A percentile compares a stretch with the other conserved stretches of the same genome.
Conservation (phyloP, 2,888 invertebrate species). For the Xylota sylvarum region DNA sequence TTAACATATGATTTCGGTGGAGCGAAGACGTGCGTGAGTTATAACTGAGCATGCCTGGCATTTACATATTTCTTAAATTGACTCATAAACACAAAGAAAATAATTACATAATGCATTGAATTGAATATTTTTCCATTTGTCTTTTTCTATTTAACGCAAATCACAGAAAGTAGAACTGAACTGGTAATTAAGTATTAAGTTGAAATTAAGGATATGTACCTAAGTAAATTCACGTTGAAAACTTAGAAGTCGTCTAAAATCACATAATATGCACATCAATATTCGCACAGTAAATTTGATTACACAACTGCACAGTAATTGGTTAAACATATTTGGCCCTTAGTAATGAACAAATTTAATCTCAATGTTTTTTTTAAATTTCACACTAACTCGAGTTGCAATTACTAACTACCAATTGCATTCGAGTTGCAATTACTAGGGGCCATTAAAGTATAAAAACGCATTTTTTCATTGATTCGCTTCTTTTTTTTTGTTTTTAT, state of each 20-base stretch:
- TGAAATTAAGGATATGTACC: neutral
- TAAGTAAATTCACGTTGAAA: neutral
- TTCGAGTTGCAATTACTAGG: too few species aligned
- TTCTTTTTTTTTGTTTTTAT: slow-evolving; percentile 16
- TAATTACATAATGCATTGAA: neutral
- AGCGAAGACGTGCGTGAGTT: too few species aligned
- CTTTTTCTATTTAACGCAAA: slow-evolving; percentile 6
- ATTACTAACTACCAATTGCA: too few species aligned
- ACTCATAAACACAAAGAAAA: neutral
- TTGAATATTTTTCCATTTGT: neutral
- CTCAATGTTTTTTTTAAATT: too few species aligned
- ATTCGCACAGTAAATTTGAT: slow-evolving; percentile 16
- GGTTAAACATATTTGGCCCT: neutral
- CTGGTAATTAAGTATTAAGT: slow-evolving; percentile 1
- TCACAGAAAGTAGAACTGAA: slow-evolving; percentile 1
- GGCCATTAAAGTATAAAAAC: slow-evolving; percentile 5
- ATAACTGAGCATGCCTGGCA: neutral
- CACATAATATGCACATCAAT: slow-evolving; percentile 40
- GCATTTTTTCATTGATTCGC: neutral
- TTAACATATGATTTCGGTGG: too few species aligned
- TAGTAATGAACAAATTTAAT: too few species aligned
- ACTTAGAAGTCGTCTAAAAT: neutral
- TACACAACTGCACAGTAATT: slow-evolving; percentile 8
- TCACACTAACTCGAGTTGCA: too few species aligned
- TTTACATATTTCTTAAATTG: neutral